Conservation (phyloP, 2,113 vertebrate species). For the Phalacrocorax aristotelis region DNA sequence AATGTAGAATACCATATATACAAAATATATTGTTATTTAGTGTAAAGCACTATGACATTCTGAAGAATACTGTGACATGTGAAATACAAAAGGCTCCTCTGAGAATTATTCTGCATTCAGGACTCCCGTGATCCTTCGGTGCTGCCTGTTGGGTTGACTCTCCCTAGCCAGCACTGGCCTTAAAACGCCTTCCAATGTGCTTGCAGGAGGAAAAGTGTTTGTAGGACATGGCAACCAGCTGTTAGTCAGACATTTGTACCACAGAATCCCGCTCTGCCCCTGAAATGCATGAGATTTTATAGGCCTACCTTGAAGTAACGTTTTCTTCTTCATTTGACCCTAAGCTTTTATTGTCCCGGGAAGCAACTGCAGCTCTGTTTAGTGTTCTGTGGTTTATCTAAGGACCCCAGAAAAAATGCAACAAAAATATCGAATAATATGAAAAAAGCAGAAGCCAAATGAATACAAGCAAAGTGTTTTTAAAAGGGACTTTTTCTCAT, state of each 20-base stretch:
- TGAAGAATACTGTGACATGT: background rate
- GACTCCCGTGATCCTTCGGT: background rate
- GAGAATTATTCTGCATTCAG: background rate
- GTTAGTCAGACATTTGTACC: background rate
- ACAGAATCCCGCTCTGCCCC: accelerated
- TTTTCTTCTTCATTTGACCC: slow-evolving; percentile 49
- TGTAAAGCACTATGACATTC: background rate
- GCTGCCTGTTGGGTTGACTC: background rate
- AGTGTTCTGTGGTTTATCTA: background rate
- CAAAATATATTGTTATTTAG: background rate
- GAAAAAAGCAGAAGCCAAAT: background rate
- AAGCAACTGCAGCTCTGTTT: background rate
- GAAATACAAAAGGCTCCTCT: background rate
- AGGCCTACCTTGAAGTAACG: background rate
- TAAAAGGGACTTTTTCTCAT: slow-evolving; percentile 12
- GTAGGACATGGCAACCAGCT: background rate
- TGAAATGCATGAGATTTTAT: slow-evolving; percentile 28
- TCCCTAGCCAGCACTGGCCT: background rate
- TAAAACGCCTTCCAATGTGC: background rate
- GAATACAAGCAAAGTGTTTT: background rate
- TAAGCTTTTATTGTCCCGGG: background rate
- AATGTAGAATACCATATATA: background rate
- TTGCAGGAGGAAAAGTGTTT: background rate
- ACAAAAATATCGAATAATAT: background rate
- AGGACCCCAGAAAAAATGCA: background rate